Evolutionary conservation across 2,797 vertebrate species (phyloP), one percentile per base, ranked within the genome.

Genomic region (Semotilus atromaculatus): DNA sequence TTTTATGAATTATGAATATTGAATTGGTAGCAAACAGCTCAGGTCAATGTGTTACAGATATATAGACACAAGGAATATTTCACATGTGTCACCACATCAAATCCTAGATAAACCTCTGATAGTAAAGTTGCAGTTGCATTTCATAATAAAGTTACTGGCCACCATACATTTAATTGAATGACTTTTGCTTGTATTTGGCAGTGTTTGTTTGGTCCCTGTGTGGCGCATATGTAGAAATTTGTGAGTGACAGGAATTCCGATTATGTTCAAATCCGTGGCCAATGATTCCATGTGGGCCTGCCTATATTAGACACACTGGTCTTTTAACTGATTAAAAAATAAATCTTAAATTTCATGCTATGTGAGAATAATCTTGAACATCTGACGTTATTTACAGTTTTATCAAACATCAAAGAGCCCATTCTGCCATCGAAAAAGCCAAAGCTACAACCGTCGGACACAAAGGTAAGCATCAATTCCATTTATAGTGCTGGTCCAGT

Each of bases 401-500:
- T 99, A 88, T 96, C 97, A 85, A 97, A 98, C 88, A 97, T 97
- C 92, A 97, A 96, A 93, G 98, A 98, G 78, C 92, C 94, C 19
- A 93, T 97, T 89, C 96, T 96, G 84, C 95, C 96, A 72, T 88
- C 92, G 80, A 96, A 96, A 91, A 99, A 99, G 93, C 89, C 97
- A 92, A 98, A 98, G 95, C 92, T 96, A 85, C 97, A 96, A 72
- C 91, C 96, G 0, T 87, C 94, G 3, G 91, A 93, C 10, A 95
- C 95, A 84, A 98, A 99, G 98, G 98, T 98, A 94, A 10, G 93
- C 90, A 74, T 31, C 29, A 64, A 31, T n/a, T 77, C 64, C 48
- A 31, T 40, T n/a, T 31, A 16, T 26, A 36, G 43, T 5, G 58
- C 55, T 18, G 31, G 21, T 67, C 9, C 23, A 21, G 11, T 40